Evolutionary conservation across 2,797 vertebrate genomes (phyloP).

Genomic region (Acomys russatus): DNA sequence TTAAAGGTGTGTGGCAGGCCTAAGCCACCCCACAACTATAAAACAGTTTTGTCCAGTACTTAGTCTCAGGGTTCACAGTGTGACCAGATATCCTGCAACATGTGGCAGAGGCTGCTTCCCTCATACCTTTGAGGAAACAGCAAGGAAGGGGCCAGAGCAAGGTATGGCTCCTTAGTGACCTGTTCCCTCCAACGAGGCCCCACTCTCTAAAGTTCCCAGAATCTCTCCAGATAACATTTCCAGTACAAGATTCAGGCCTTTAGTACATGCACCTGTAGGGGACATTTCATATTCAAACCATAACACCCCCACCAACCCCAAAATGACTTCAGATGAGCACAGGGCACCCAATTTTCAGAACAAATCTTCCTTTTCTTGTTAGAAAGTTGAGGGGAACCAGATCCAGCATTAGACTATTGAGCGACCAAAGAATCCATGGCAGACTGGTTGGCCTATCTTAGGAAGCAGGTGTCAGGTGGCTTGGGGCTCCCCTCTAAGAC

Average conservation of each 20-base stretch:
- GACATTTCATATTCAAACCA: background rate
- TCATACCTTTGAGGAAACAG: background rate
- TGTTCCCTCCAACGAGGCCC: background rate
- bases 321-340: background rate
- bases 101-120: background rate
- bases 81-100: too few relatives aligned
- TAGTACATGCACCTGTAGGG: background rate
- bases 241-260: background rate
- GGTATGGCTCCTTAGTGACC: background rate
- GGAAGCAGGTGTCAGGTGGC: background rate
- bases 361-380: conserved; percentile 27
- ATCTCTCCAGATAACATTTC: background rate
- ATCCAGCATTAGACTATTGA: background rate
- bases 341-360: background rate
- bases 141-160: background rate
- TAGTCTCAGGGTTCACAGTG: too few relatives aligned
- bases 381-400: background rate
- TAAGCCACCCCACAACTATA: too few relatives aligned
- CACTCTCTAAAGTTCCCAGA: background rate
- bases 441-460: background rate
- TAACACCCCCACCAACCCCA: background rate
- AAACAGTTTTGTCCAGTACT: too few relatives aligned
- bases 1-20: too few relatives aligned
- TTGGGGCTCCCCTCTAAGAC: background rate
- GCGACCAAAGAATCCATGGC: background rate